Evolutionary conservation across 2,797 vertebrate species (phyloP).

Genomic region (Agapornis canus): DNA sequence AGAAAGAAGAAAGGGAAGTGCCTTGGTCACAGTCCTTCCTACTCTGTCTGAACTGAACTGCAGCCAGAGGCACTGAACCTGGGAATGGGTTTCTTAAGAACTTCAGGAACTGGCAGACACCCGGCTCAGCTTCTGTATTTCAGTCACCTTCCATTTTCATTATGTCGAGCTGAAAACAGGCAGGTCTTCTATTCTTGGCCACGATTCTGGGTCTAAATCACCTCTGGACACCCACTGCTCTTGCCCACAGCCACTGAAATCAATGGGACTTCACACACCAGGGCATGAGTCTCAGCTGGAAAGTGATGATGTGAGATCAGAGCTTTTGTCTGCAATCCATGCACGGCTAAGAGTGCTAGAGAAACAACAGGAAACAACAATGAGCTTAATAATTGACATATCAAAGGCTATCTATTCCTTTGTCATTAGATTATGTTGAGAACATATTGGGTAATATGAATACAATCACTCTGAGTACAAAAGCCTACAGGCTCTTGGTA

Average conservation of each 20-base stretch:
- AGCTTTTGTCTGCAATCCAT: background rate
- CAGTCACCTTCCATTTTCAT: background rate
- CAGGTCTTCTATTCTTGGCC: background rate
- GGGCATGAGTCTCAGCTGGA: background rate
- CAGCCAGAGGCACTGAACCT: background rate
- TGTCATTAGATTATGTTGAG: background rate
- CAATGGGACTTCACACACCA: background rate
- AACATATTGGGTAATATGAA: background rate
- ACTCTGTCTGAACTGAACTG: background rate
- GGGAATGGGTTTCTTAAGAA: background rate
- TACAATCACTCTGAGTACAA: background rate
- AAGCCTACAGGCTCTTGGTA: background rate
- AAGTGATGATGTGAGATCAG: background rate
- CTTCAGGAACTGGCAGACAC: background rate
- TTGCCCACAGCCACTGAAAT: background rate
- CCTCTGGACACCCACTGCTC: background rate
- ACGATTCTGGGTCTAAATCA: background rate
- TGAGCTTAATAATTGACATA: background rate
- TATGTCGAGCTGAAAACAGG: background rate
- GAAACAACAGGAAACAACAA: background rate
- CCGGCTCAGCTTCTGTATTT: background rate
- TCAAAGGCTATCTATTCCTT: background rate
- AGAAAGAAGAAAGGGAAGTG: conserved; percentile 51
- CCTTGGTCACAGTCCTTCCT: conserved; percentile 26
- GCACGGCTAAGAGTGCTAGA: background rate